Evolutionary conservation across 2,113 vertebrate species (phyloP).

Genomic region (Vireo altiloquus): DNA sequence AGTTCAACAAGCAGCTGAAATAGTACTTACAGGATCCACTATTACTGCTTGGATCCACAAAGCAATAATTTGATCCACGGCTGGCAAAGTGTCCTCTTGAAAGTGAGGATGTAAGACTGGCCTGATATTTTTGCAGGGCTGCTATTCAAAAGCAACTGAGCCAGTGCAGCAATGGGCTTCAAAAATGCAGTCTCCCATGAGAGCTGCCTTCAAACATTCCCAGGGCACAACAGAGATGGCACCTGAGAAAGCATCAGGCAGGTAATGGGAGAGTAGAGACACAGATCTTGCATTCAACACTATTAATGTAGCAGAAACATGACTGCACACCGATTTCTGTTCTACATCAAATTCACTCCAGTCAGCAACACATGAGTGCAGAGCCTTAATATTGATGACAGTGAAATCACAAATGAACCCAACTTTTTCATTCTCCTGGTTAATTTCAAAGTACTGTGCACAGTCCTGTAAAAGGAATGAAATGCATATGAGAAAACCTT

Average conservation of each 20-base stretch:
- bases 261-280: background rate
- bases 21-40: background rate
- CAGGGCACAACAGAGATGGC: accelerated
- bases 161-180: background rate
- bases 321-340: background rate
- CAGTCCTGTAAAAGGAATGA: background rate
- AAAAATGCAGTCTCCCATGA: background rate
- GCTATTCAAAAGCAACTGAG: background rate
- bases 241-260: background rate
- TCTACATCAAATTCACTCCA: background rate
- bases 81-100: background rate
- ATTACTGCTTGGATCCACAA: background rate
- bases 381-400: background rate
- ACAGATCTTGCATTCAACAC: background rate
- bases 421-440: background rate
- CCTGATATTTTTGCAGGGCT: background rate
- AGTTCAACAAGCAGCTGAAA: background rate
- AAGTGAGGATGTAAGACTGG: background rate
- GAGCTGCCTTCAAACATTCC: background rate
- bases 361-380: background rate
- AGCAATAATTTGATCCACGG: background rate
- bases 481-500: background rate
- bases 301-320: background rate
- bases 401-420: background rate
- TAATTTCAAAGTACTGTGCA: background rate